Evolutionary conservation across 30 jellyfish, hydroid and myxozoan genomes (phyloP).

Genomic region (Cassiopea andromeda): DNA sequence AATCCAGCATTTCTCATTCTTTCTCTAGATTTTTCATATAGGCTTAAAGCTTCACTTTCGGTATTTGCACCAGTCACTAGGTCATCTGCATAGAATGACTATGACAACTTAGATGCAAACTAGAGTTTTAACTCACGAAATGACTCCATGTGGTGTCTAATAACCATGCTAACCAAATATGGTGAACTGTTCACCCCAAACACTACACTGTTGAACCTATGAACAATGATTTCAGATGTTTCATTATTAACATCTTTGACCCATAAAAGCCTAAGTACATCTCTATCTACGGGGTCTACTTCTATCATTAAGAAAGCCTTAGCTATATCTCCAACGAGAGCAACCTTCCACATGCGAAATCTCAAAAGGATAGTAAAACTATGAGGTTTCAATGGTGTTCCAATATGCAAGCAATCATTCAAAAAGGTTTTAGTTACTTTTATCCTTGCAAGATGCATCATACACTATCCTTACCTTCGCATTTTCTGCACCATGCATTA

Average conservation of each 20-base stretch:
- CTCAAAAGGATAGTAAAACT: slow-evolving; percentile 42
- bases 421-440: slow-evolving; percentile 13
- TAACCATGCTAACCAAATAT: slow-evolving; percentile 43
- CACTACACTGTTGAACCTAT: slow-evolving; percentile 31
- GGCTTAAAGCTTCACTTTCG: slow-evolving; percentile 13
- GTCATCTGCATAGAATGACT: slow-evolving; percentile 33
- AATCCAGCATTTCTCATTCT: slow-evolving; percentile 52
- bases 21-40: slow-evolving; percentile 38
- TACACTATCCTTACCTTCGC: slow-evolving; percentile 60
- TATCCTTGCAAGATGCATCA: slow-evolving; percentile 55
- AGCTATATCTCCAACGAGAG: slow-evolving; percentile 12
- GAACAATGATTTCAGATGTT: slow-evolving; percentile 16
- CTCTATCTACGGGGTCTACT: slow-evolving; percentile 52
- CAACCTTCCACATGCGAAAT: slow-evolving; percentile 5
- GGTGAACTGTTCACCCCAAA: slow-evolving; percentile 64
- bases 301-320: slow-evolving; percentile 45
- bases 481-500: slow-evolving; percentile 49
- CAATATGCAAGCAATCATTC: slow-evolving; percentile 64
- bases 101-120: slow-evolving; percentile 18
- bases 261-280: slow-evolving; percentile 59
- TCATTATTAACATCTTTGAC: slow-evolving; percentile 26
- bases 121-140: slow-evolving; percentile 46
- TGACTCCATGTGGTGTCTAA: slow-evolving; percentile 22
- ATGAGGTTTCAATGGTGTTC: slow-evolving; percentile 42
- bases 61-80: slow-evolving; percentile 14